phyloP scores from a whole-genome alignment of 2,113 vertebrate genomes.

The Ranitomeya imitator region DNA sequence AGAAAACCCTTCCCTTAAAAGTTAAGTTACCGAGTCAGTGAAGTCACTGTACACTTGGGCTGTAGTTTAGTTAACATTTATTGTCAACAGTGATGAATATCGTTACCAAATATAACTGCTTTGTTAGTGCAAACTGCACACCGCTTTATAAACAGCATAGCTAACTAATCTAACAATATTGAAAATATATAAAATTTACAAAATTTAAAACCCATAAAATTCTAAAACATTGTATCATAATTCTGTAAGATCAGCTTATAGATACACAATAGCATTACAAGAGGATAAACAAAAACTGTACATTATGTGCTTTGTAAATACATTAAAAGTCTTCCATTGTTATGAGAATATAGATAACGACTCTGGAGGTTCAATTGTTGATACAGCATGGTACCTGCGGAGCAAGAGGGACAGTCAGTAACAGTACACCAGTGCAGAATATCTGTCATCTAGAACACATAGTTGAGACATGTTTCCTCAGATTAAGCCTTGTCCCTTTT shows the following conservation, averaged over 20 bases:
- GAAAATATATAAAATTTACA: conserved; percentile 76
- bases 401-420: neutral
- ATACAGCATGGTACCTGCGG: conserved; percentile 85
- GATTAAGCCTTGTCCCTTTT: no score
- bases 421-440: neutral
- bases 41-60: neutral
- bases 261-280: conserved; percentile 53
- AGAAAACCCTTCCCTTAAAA: no score
- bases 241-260: conserved; percentile 58
- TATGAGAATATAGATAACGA: conserved; percentile 70
- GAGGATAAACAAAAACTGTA: conserved; percentile 69
- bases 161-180: conserved; percentile 66
- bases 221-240: conserved; percentile 64
- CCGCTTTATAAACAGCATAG: conserved; percentile 63
- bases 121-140: conserved; percentile 68
- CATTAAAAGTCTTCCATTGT: conserved; percentile 65
- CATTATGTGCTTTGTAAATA: conserved; percentile 65
- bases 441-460: neutral
- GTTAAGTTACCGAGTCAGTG: no score
- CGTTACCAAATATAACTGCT: conserved; percentile 56
- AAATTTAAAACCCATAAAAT: conserved; percentile 74
- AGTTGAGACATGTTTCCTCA: neutral
- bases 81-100: conserved; percentile 42
- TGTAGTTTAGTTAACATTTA: conserved; percentile 62
- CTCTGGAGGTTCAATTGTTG: conserved; percentile 82